phyloP scores from a whole-genome alignment of 2,888 invertebrate species.

The Melinaea menophilus region DNA sequence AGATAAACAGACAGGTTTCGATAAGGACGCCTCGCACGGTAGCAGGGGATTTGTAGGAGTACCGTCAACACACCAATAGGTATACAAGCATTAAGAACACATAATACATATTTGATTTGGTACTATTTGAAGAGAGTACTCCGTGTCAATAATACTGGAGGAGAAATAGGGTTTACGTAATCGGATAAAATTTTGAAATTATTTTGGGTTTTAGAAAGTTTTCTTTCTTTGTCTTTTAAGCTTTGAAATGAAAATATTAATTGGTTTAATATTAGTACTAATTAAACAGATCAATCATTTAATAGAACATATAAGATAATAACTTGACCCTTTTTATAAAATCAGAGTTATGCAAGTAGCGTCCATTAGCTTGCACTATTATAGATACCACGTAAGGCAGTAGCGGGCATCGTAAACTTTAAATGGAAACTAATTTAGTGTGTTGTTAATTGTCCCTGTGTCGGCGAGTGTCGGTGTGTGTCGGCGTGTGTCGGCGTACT shows the following conservation, averaged over 20 bases:
- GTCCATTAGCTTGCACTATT: slow-evolving; percentile 18
- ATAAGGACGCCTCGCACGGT: slow-evolving; percentile 64
- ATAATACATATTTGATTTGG: slow-evolving; percentile 42
- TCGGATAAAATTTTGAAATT: slow-evolving; percentile 16
- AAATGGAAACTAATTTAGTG: slow-evolving; percentile 76
- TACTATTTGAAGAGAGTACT: slow-evolving; percentile 29
- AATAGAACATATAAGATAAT: not conserved
- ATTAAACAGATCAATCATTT: not conserved
- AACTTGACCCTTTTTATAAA: slow-evolving; percentile 1
- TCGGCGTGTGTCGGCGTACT: slow-evolving; percentile 54
- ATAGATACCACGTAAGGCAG: slow-evolving; percentile 63
- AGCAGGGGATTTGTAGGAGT: slow-evolving; percentile 71
- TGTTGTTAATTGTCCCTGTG: slow-evolving; percentile 75
- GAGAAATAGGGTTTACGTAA: slow-evolving; percentile 28
- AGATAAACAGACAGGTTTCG: slow-evolving; percentile 63
- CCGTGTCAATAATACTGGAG: slow-evolving; percentile 40
- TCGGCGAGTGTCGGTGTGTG: slow-evolving; percentile 67
- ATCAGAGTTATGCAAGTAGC: slow-evolving; percentile 9
- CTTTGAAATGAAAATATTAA: not conserved
- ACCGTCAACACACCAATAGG: slow-evolving; percentile 60
- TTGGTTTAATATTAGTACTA: not conserved
- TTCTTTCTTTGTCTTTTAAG: not conserved
- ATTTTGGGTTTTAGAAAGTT: not conserved
- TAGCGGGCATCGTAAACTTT: slow-evolving; percentile 75
- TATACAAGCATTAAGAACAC: slow-evolving; percentile 43